Percentiles rank a stretch among this genome's conserved stretches.
phyloP scores from a whole-genome alignment of 2,888 invertebrate genomes.

The Drosophila anceps region DNA sequence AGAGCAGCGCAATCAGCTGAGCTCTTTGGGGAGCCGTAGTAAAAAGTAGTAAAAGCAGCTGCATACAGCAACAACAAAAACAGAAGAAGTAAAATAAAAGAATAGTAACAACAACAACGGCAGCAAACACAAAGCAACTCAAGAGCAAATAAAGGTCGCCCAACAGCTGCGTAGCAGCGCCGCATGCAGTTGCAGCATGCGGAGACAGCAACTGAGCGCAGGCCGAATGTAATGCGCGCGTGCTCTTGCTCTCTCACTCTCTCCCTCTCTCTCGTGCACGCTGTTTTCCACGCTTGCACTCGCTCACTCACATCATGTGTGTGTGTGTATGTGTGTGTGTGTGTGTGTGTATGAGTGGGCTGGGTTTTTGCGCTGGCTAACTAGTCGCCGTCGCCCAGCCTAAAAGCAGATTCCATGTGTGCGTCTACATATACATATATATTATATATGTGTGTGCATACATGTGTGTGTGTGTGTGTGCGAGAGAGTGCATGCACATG shows the following conservation, averaged over 20 bases:
- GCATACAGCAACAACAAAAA: constrained; percentile 30
- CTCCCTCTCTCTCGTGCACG: constrained; percentile 16
- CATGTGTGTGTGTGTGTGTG: constrained; percentile 30
- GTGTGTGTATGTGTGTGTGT: constrained; percentile 11
- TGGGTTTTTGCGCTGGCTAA: constrained; percentile 73
- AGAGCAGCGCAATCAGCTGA: constrained; percentile 51
- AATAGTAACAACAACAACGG: constrained; percentile 29
- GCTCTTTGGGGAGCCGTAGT: constrained; percentile 55
- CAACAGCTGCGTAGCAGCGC: constrained; percentile 70
- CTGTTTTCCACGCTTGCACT: constrained; percentile 27
- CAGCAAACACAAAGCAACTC: constrained; percentile 50
- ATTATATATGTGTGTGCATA: neutral
- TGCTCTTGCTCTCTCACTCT: constrained; percentile 29
- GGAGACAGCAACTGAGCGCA: constrained; percentile 42
- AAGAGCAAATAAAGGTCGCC: constrained; percentile 79
- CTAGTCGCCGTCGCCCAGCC: constrained; percentile 75
- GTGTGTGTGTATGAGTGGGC: constrained; percentile 46
- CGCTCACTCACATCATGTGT: neutral
- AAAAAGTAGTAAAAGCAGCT: constrained; percentile 67
- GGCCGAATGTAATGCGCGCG: constrained; percentile 43
- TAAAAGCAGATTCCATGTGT: constrained; percentile 74
- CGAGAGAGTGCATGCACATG: constrained; percentile 49
- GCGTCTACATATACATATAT: constrained; percentile 8
- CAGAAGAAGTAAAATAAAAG: constrained; percentile 21
- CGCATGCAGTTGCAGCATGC: constrained; percentile 48